These are phyloP conservation scores for Steatocranus sp. DNA, from an alignment of 2,797 vertebrate species.

Conservation along the genomic window DNA sequence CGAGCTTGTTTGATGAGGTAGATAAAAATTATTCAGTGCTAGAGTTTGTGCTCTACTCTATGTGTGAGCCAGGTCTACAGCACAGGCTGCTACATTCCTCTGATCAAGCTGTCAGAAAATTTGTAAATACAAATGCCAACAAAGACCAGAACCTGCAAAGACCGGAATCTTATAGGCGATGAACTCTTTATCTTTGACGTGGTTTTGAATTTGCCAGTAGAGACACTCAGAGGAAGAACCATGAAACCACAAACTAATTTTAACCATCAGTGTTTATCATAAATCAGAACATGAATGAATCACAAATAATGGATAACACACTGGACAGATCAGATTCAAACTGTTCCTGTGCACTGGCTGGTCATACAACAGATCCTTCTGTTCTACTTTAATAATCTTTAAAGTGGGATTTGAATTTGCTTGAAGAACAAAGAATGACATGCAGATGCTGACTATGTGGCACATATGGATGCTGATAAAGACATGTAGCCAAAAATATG, in stretches of 20 bases:
- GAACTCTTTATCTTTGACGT: neutral
- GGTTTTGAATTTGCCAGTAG: neutral
- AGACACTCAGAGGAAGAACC: constrained; percentile 8
- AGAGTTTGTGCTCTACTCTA: neutral
- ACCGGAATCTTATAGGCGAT: neutral
- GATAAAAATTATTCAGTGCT: neutral
- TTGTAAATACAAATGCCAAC: constrained; percentile 2
- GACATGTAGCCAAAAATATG: neutral
- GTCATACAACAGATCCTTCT: constrained; percentile 8
- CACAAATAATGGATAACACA: constrained; percentile 10
- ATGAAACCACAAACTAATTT: constrained; percentile 16
- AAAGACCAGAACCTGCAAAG: neutral
- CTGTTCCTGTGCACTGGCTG: neutral
- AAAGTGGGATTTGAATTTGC: neutral
- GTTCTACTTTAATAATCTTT: neutral
- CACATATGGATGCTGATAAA: neutral
- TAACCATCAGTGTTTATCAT: constrained; percentile 9
- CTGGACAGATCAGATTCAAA: constrained; percentile 6
- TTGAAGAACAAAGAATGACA: constrained; percentile 8
- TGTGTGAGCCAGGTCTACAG: neutral
- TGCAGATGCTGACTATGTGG: neutral
- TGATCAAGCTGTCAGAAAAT: constrained; percentile 23
- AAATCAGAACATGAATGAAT: neutral
- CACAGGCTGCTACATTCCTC: neutral
- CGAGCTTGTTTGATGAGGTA: constrained; percentile 30